These are phyloP conservation scores for Palaemon carinicauda DNA, from an alignment of 1,140 invertebrate genomes.

Conservation along the genomic window DNA sequence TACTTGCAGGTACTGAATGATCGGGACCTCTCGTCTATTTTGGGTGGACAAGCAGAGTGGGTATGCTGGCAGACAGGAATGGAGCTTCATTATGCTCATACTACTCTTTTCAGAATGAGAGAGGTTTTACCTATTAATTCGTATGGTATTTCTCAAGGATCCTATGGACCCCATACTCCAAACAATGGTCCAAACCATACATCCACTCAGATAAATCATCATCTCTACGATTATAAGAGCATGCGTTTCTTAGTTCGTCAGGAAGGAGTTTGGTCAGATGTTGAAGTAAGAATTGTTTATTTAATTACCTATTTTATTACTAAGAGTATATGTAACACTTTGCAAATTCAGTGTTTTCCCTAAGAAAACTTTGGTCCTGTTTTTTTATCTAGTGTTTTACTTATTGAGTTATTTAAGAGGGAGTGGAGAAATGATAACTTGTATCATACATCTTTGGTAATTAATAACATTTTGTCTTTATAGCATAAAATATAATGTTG, in stretches of 20 bases:
- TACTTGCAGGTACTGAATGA: constrained; percentile 71
- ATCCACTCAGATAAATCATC: constrained; percentile 7
- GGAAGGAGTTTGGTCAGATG: constrained; percentile 84
- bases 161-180: background rate
- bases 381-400: too few relatives aligned
- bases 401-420: too few relatives aligned
- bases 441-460: too few relatives aligned
- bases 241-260: constrained; percentile 63
- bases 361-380: too few relatives aligned
- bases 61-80: constrained; percentile 95
- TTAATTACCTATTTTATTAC: too few relatives aligned
- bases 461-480: too few relatives aligned
- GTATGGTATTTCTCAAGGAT: background rate
- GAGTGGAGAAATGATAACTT: too few relatives aligned
- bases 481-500: too few relatives aligned
- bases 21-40: constrained; percentile 67
- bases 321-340: too few relatives aligned
- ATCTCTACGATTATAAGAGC: constrained; percentile 62
- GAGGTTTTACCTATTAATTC: constrained; percentile 72
- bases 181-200: background rate
- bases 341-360: too few relatives aligned
- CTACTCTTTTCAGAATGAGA: constrained; percentile 82
- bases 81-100: constrained; percentile 82
- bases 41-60: constrained; percentile 81
- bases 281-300: constrained; percentile 75